Percentiles rank a stretch among this genome's conserved stretches.
These are phyloP conservation scores for Cephonodes hylas DNA, from an alignment of 2,888 invertebrate species.

Conservation along the genomic window DNA sequence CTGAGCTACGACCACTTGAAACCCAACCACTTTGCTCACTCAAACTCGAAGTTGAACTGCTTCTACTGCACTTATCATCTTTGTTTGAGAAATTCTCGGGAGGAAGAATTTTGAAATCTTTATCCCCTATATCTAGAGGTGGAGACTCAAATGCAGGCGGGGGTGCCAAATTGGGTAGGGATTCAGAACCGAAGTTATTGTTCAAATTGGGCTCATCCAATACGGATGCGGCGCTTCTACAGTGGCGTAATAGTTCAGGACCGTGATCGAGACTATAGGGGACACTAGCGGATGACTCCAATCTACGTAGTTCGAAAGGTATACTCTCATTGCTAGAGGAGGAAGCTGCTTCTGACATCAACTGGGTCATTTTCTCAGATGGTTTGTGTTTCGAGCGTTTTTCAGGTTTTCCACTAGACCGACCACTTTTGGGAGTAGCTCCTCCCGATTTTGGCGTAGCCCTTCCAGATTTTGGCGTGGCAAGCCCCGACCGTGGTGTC, in stretches of 20 bases:
- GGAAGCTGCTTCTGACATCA: slow-evolving; percentile 81
- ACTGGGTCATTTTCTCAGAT: slow-evolving; percentile 77
- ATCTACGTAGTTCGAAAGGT: slow-evolving; percentile 70
- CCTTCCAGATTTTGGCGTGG: slow-evolving; percentile 71
- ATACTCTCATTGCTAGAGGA: slow-evolving; percentile 82
- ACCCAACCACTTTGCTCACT: slow-evolving; percentile 95
- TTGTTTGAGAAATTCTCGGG: slow-evolving; percentile 75
- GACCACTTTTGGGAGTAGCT: slow-evolving; percentile 81
- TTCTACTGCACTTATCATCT: slow-evolving; percentile 65
- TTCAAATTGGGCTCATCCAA: slow-evolving; percentile 79
- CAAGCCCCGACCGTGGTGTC: slow-evolving; percentile 70
- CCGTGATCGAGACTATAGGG: slow-evolving; percentile 83
- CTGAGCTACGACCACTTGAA: slow-evolving; percentile 86
- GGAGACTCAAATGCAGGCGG: slow-evolving; percentile 82
- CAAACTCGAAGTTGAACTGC: slow-evolving; percentile 84
- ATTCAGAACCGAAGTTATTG: slow-evolving; percentile 83
- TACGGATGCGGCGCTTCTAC: slow-evolving; percentile 80
- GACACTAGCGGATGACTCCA: slow-evolving; percentile 83
- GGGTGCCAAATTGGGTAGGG: slow-evolving; percentile 86
- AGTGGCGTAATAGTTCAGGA: slow-evolving; percentile 75
- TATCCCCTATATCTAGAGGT: slow-evolving; percentile 72
- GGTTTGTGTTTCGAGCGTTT: slow-evolving; percentile 73
- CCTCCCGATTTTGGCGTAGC: slow-evolving; percentile 70
- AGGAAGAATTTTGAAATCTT: slow-evolving; percentile 76
- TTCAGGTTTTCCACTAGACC: slow-evolving; percentile 75